These are phyloP conservation scores for Epinephelus moara DNA, from an alignment of 2,113 vertebrate genomes.

Conservation along the genomic window DNA sequence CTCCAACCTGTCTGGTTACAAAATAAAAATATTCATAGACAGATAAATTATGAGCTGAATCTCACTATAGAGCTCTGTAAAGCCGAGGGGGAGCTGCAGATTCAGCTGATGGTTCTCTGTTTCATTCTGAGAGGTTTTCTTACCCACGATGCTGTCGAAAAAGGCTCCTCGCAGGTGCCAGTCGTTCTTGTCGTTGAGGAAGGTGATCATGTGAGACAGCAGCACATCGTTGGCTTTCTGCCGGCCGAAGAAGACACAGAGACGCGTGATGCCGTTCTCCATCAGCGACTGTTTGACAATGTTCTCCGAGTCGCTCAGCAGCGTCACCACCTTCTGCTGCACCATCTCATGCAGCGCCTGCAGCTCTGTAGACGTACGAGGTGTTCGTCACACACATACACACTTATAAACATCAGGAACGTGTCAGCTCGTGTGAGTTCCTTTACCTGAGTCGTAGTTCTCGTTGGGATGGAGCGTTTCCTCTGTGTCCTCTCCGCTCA, in stretches of 20 bases:
- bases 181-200: slow-evolving; percentile 98
- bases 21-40: neutral
- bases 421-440: neutral
- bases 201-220: slow-evolving; percentile 98
- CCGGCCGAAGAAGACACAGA: slow-evolving; percentile 98
- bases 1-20: too few species aligned
- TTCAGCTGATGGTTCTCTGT: too few species aligned
- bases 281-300: slow-evolving; percentile 98
- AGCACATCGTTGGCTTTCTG: slow-evolving; percentile 99
- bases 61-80: neutral
- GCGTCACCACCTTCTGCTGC: slow-evolving; percentile 98
- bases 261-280: slow-evolving; percentile 98
- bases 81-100: neutral
- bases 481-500: slow-evolving; percentile 92
- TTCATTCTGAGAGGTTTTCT: slow-evolving; percentile 47
- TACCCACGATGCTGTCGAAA: slow-evolving; percentile 99
- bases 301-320: slow-evolving; percentile 97
- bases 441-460: slow-evolving; percentile 95
- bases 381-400: rapidly evolving
- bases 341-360: slow-evolving; percentile 99
- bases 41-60: neutral
- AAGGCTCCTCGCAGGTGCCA: slow-evolving; percentile 99
- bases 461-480: slow-evolving; percentile 92
- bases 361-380: slow-evolving; percentile 84
- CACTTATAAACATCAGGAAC: rapidly evolving